Conservation (phyloP, 1,140 invertebrate genomes). For the Chironomus striatipennis region DNA sequence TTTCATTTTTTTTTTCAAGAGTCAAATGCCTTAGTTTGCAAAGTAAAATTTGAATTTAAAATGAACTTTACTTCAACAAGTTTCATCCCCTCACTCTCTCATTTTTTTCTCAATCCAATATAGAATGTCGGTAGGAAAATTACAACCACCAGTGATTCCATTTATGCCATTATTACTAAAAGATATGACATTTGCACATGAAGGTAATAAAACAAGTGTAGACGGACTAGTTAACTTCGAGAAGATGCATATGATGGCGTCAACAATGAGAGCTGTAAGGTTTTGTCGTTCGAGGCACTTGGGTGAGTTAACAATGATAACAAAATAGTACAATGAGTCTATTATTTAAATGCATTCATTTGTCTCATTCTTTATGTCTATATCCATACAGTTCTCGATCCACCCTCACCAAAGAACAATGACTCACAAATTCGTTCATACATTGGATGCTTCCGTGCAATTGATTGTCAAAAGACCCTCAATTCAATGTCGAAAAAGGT, state of each 20-base stretch:
- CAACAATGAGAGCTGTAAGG: conserved; percentile 67
- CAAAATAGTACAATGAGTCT: neutral
- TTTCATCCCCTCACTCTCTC: neutral
- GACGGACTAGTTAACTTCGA: conserved; percentile 82
- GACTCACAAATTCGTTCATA: conserved; percentile 55
- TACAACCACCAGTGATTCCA: conserved; percentile 72
- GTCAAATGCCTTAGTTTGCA: neutral
- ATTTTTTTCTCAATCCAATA: conserved; percentile 39
- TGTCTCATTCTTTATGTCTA: conserved; percentile 25
- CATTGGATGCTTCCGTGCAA: conserved; percentile 59
- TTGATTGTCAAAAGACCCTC: conserved; percentile 68
- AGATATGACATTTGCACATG: conserved; percentile 84
- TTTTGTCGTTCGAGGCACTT: conserved; percentile 62
- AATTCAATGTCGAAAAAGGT: conserved; percentile 64
- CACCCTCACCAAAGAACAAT: conserved; percentile 54
- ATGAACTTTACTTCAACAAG: neutral
- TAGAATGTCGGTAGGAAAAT: conserved; percentile 63
- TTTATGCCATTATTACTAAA: conserved; percentile 81
- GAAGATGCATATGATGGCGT: conserved; percentile 86
- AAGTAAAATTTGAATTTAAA: neutral
- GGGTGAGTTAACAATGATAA: conserved; percentile 44
- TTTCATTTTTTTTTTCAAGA: neutral
- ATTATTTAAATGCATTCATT: neutral
- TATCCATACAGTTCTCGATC: conserved; percentile 47
- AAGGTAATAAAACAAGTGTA: conserved; percentile 80